Evolutionary conservation across 2,888 invertebrate species (phyloP).

Genomic region (Venusia cambrica): DNA sequence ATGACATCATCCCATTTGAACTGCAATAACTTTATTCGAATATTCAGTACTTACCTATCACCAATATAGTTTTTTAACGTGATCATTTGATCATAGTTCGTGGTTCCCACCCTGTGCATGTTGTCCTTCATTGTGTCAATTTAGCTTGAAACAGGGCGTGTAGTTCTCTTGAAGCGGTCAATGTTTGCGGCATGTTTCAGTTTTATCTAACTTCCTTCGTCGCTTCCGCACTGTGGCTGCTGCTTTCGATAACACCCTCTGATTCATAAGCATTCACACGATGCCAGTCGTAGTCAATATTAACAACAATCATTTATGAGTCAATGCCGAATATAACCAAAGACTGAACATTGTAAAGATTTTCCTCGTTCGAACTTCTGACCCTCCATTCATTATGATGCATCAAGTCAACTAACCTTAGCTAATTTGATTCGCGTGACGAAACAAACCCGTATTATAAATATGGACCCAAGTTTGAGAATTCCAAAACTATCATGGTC

Average conservation of each 20-base stretch:
- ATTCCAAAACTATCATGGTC: neutral
- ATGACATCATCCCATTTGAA: too few relatives aligned
- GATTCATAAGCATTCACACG: conserved; percentile 31
- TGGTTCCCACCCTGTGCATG: conserved; percentile 6
- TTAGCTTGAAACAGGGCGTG: conserved; percentile 15
- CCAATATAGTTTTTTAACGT: too few relatives aligned
- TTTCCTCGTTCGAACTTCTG: too few relatives aligned
- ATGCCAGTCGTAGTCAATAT: conserved; percentile 27
- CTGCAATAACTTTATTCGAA: too few relatives aligned
- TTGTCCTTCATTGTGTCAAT: neutral
- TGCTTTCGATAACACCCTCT: conserved; percentile 54
- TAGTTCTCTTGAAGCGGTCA: conserved; percentile 46
- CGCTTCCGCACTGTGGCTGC: conserved; percentile 60
- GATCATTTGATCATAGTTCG: conserved; percentile 1
- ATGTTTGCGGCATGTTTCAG: conserved; percentile 53
- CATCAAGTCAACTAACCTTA: conserved; percentile 12
- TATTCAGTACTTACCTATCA: too few relatives aligned
- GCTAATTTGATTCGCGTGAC: conserved; percentile 10
- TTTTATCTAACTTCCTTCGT: conserved; percentile 70
- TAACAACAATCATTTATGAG: conserved; percentile 12
- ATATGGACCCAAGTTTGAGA: conserved; percentile 2
- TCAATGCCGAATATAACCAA: too few relatives aligned
- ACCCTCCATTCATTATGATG: too few relatives aligned
- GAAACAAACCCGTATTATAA: conserved; percentile 3
- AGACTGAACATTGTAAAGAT: too few relatives aligned